Conservation (phyloP, 2,888 invertebrate species). For the Oligia latruncula region DNA sequence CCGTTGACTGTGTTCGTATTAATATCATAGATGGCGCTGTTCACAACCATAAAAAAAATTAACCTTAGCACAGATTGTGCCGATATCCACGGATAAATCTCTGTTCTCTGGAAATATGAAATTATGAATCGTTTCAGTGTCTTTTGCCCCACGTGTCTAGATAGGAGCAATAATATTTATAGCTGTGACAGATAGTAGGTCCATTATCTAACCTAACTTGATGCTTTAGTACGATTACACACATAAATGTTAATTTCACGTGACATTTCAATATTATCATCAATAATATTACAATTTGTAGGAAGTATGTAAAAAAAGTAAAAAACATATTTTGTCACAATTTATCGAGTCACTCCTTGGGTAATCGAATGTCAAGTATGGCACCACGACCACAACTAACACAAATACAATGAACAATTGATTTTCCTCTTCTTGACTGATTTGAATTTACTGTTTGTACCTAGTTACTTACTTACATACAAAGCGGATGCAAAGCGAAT, state of each 20-base stretch:
- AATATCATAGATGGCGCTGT: constrained; percentile 60
- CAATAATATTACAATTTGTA: constrained; percentile 30
- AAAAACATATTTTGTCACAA: constrained; percentile 28
- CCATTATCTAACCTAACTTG: constrained; percentile 21
- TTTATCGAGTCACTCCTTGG: constrained; percentile 42
- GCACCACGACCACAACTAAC: constrained; percentile 39
- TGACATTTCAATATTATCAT: constrained; percentile 46
- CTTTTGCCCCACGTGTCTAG: constrained; percentile 8
- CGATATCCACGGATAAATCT: not conserved
- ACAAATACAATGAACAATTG: constrained; percentile 61
- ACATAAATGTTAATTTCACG: constrained; percentile 53
- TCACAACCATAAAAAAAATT: not conserved
- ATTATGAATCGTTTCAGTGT: constrained; percentile 28
- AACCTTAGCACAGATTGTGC: not conserved
- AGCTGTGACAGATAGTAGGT: constrained; percentile 19
- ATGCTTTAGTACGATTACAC: constrained; percentile 21
- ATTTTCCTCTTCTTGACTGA: constrained; percentile 49
- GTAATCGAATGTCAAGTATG: constrained; percentile 49
- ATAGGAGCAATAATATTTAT: constrained; percentile 35
- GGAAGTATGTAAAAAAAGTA: constrained; percentile 19
- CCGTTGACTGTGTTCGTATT: not conserved
- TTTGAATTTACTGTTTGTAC: constrained; percentile 39
- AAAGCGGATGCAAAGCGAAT: constrained; percentile 21
- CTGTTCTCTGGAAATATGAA: constrained; percentile 15
- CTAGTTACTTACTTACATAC: not conserved